A percentile compares a stretch with the other conserved stretches of the same genome.
Evolutionary conservation across 2,797 vertebrate species (phyloP).

Genomic region (Phylloscopus collybita): DNA sequence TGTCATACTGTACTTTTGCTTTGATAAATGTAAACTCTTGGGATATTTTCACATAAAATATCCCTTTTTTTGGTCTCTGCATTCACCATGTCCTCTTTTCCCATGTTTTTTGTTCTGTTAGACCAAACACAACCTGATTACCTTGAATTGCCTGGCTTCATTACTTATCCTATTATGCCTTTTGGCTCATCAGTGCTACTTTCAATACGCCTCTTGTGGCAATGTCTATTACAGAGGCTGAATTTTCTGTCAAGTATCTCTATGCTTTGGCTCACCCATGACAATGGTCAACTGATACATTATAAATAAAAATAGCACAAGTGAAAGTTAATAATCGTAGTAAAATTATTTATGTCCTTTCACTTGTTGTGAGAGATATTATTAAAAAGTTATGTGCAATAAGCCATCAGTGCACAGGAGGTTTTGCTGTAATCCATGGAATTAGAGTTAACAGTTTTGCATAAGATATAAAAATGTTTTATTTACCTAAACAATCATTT

Average conservation of each 20-base stretch:
- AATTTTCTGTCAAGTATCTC: background rate
- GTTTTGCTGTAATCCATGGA: background rate
- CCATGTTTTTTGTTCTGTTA: background rate
- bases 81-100: background rate
- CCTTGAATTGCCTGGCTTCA: background rate
- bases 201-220: background rate
- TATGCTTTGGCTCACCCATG: background rate
- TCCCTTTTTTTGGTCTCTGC: background rate
- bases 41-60: background rate
- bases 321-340: background rate
- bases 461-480: background rate
- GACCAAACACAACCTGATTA: background rate
- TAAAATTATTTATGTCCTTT: background rate
- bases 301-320: background rate
- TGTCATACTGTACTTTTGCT: accelerated
- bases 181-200: background rate
- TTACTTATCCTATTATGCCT: background rate
- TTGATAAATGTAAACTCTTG: background rate
- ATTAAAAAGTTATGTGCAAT: background rate
- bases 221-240: background rate
- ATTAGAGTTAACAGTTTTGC: background rate
- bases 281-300: background rate
- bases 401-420: background rate
- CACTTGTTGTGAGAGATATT: background rate
- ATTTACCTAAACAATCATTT: background rate